phyloP scores from a whole-genome alignment of 2,888 invertebrate genomes.

The Agrypnus murinus region DNA sequence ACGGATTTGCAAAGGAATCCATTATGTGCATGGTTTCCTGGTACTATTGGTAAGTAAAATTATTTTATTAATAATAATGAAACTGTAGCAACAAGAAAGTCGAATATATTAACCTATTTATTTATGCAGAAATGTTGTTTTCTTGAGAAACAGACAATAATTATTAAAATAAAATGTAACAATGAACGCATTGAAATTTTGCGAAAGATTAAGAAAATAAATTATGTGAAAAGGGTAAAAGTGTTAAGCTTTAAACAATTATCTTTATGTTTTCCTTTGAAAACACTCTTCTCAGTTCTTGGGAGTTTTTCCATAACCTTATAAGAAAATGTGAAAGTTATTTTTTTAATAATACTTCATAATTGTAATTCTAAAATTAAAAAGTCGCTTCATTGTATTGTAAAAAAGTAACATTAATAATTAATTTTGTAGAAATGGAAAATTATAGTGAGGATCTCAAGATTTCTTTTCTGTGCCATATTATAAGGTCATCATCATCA shows the following conservation, averaged over 20 bases:
- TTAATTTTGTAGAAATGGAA: constrained; percentile 11
- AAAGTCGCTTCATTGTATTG: background rate
- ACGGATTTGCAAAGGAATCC: constrained; percentile 90
- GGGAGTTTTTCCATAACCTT: constrained; percentile 22
- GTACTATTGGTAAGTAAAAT: constrained; percentile 82
- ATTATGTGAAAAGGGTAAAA: background rate
- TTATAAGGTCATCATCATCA: too few species aligned
- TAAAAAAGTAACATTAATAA: background rate
- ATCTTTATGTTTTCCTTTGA: background rate
- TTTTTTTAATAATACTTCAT: too few species aligned
- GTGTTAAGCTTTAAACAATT: background rate
- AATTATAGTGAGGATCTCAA: background rate
- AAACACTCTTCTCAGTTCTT: too few species aligned
- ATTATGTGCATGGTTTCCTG: constrained; percentile 95
- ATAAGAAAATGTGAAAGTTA: constrained; percentile 18
- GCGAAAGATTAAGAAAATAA: constrained; percentile 4
- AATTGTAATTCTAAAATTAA: too few species aligned
- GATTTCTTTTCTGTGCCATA: background rate
- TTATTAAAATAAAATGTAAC: constrained; percentile 5
- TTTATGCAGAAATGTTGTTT: constrained; percentile 13
- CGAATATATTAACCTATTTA: constrained; percentile 19
- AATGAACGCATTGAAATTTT: constrained; percentile 5
- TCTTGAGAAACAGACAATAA: constrained; percentile 1
- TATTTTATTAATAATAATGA: background rate
- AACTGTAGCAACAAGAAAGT: too few species aligned